Base-by-base conservation (phyloP, 92 coral and sea anemone species). In the Scolanthus callimorphus region DNA sequence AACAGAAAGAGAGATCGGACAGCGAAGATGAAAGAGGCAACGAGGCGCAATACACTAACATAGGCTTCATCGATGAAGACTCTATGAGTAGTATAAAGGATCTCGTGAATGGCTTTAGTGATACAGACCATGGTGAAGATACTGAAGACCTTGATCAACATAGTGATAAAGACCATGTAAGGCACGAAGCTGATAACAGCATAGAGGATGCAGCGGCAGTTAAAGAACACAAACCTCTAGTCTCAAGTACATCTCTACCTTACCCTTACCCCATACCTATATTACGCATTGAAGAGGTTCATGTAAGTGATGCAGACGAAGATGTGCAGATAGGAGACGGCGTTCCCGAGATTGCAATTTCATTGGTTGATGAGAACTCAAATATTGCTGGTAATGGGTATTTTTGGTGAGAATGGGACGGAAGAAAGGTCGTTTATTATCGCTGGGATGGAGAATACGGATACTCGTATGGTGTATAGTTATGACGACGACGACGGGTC, bases 401-500 rank as follows among this genome's bases (percentile, higher is more conserved):
- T n/a, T n/a, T n/a, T n/a, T n/a, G n/a, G n/a, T n/a, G n/a, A n/a
- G n/a, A 70, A 65, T 21, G 41, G 22, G 29, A 34, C 28, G 8
- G 29, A 39, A 21, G 71, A 61, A 27, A 75, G 77, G 8, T 55
- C 71, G 60, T 81, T 75, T 20, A 45, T 69, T 21, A 51, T 74
- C 2, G 41, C 41, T 6, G 83, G 61, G 0, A 72, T 54, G 11
- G 67, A 75, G 11, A 52, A 74, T 11, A 76, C 78, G 4, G 57
- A 68, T 23, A 69, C 83, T 1, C 27, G 78, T 6, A 62, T 63
- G 69, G 83, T 81, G 34, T 81, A 65, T 62, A 60, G 67, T 51
- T 60, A 76, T 46, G 95, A 81, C 17, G 89, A 81, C 67, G 65
- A 70, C 23, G 74, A 81, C 29, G 74, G 73, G 6, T 63, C 80